A percentile compares a stretch with the other conserved stretches of the same genome.
Evolutionary conservation across 2,888 invertebrate genomes (phyloP).

Genomic region (Synergus laeviventris): DNA sequence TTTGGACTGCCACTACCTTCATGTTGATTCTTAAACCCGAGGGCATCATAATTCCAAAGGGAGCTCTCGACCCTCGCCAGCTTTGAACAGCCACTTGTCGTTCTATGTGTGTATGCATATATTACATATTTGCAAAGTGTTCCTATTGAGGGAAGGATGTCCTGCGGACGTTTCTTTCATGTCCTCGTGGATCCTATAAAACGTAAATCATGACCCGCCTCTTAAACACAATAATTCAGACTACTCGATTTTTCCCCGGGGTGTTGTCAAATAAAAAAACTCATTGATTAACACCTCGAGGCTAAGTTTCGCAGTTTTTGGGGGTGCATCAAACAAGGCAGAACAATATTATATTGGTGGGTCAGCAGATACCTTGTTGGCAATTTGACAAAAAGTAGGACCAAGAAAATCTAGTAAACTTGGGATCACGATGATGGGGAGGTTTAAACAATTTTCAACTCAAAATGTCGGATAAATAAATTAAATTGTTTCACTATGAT

Average conservation of each 20-base stretch:
- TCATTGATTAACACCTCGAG: not conserved
- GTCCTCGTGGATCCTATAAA: not conserved
- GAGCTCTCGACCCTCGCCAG: not conserved
- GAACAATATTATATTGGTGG: too few species aligned
- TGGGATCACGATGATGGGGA: too few species aligned
- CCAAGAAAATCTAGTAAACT: too few species aligned
- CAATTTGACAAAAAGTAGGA: too few species aligned
- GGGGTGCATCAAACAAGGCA: too few species aligned
- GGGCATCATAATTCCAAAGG: not conserved
- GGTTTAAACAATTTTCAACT: too few species aligned
- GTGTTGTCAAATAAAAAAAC: not conserved
- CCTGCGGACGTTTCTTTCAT: constrained; percentile 12
- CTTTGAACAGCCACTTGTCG: constrained; percentile 14
- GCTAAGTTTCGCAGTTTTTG: not conserved
- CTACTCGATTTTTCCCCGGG: not conserved
- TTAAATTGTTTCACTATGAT: too few species aligned
- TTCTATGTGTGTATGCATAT: constrained; percentile 7
- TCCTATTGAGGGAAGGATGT: not conserved
- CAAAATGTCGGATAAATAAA: too few species aligned
- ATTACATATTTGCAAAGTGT: not conserved
- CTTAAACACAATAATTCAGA: not conserved
- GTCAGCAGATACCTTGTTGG: too few species aligned
- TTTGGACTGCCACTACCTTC: not conserved
- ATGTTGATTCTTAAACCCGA: not conserved
- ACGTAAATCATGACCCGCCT: constrained; percentile 1